Percentiles rank a stretch among this genome's conserved stretches.
Evolutionary conservation across 2,797 vertebrate species (phyloP).

Genomic region (Lutra lutra): DNA sequence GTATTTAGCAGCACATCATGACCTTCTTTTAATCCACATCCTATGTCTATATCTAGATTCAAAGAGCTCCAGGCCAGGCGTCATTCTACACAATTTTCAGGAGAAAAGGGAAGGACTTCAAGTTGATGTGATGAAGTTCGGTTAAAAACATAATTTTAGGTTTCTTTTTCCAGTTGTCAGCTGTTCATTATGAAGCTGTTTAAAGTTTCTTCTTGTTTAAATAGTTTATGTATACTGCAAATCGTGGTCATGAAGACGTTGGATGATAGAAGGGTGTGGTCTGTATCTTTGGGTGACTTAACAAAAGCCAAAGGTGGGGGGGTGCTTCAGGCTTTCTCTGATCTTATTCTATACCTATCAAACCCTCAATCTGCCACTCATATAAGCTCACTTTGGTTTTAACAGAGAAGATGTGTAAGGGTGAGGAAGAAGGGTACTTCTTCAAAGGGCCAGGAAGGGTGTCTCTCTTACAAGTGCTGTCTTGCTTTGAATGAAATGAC

Average conservation of each 20-base stretch:
- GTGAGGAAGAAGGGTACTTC: not conserved
- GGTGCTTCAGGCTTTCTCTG: not conserved
- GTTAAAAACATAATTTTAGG: conserved; percentile 59
- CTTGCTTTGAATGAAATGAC: conserved; percentile 52
- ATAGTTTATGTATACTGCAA: conserved; percentile 39
- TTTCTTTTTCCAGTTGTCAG: conserved; percentile 44
- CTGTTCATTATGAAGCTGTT: conserved; percentile 54
- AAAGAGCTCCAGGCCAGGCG: not conserved
- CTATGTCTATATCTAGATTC: not conserved
- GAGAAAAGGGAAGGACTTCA: conserved; percentile 44
- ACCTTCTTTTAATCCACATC: not conserved
- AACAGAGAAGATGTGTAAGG: not conserved
- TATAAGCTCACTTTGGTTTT: not conserved
- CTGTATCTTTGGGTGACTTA: conserved; percentile 30
- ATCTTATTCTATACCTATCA: not conserved
- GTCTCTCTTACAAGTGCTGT: not conserved
- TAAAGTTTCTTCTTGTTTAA: conserved; percentile 53
- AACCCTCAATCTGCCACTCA: not conserved
- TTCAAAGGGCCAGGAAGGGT: conserved; percentile 1
- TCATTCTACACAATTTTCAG: conserved; percentile 37
- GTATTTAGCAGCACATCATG: not conserved
- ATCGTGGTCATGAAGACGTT: not conserved
- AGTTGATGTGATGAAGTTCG: conserved; percentile 17
- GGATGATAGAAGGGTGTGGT: conserved; percentile 19
- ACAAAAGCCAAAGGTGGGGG: not conserved